Evolutionary conservation across 2,797 vertebrate species (phyloP), one percentile per base, ranked within the genome.

Genomic region (Poecilia gillii): DNA sequence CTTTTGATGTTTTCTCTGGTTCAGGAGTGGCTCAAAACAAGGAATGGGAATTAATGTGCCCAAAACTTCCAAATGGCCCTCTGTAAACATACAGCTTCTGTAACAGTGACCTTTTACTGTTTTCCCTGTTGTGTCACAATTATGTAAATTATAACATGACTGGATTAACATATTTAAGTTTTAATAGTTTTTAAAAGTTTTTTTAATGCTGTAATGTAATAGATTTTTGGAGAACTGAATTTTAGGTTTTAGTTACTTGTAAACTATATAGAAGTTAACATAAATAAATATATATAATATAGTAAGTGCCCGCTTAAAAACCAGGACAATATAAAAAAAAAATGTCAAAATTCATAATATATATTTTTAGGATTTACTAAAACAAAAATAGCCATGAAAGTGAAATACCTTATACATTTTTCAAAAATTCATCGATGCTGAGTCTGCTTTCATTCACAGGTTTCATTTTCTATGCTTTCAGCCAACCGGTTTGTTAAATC

Each of bases 401-500:
- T 41, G n/a, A 41, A 45, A n/a, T 45, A 45, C 11, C n/a, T 75
- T 5, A 73, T 25, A 74, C 1, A 28, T 25, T 13, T 55, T 74
- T 39, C 23, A 20, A 23, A 33, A 49, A 49, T 46, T 46, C 0
- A 46, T 72, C 5, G 3, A n/a, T 6, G 12, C 45, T 36, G 47
- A 33, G n/a, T 49, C 3, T 46, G 43, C 12, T 49, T 20, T 28
- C 4, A 57, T 62, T 62, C 8, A 45, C 12, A 20, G 4, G 28
- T 11, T 62, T 46, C 66, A 11, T 57, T 76, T 7, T 62, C 55
- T 71, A n/a, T 14, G 3, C 84, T 92, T 91, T 72, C 86, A 99
- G 99, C 95, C 82, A 95, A 99, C 90, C 90, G 57, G 49, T 94
- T 96, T 33, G 88, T 96, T 49, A 99, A 97, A 85, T 99, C 99